phyloP scores from a whole-genome alignment of 2,113 vertebrate genomes.

The Passer montanus region DNA sequence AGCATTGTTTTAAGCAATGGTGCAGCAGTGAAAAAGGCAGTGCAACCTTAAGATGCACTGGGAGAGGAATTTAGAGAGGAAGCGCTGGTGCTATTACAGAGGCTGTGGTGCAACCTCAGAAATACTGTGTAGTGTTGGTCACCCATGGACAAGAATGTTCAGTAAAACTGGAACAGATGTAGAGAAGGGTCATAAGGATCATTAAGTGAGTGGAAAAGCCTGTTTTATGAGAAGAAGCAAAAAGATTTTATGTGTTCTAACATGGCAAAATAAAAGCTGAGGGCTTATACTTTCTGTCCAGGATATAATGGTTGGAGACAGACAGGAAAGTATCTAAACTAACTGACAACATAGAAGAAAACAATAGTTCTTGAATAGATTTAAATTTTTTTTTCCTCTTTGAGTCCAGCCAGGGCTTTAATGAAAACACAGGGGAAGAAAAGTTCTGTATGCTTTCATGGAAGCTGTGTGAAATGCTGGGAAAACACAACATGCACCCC shows the following conservation, averaged over 20 bases:
- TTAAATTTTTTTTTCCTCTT: not conserved
- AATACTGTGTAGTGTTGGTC: conserved; percentile 9
- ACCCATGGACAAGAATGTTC: conserved; percentile 17
- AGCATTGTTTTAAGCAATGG: not conserved
- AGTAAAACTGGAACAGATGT: conserved; percentile 56
- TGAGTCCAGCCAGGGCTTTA: not conserved
- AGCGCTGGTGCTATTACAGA: not conserved
- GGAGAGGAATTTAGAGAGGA: not conserved
- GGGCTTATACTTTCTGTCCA: not conserved
- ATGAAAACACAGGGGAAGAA: not conserved
- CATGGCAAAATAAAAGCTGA: not conserved
- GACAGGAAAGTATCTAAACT: not conserved
- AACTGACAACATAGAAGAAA: not conserved
- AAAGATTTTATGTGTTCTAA: conserved; percentile 19
- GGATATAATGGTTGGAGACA: not conserved
- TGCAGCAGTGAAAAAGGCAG: not conserved
- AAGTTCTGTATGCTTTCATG: not conserved
- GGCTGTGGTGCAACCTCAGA: not conserved
- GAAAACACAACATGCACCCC: not conserved
- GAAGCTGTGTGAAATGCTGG: not conserved
- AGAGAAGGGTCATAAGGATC: not conserved
- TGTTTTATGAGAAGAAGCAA: conserved; percentile 6
- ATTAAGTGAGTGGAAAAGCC: not conserved
- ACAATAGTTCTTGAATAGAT: not conserved
- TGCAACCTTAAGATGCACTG: not conserved